Evolutionary conservation across 1,140 invertebrate genomes (phyloP).

Genomic region (Bombus terrestris): DNA sequence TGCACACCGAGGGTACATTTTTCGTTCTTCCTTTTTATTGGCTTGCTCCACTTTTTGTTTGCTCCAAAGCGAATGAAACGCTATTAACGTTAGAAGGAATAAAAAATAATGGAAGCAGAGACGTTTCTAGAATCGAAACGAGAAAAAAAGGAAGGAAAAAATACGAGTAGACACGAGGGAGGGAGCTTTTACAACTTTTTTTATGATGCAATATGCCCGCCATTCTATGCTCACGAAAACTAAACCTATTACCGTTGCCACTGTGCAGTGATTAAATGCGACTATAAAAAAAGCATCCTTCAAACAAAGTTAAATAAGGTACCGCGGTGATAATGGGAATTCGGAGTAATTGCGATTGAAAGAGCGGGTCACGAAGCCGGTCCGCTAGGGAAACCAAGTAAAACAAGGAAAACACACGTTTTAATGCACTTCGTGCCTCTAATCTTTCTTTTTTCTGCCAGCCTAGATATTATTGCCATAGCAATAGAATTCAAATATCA

Average conservation of each 20-base stretch:
- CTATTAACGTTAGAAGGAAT: constrained; percentile 1
- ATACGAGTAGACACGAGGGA: constrained; percentile 44
- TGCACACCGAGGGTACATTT: neutral
- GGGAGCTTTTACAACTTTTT: constrained; percentile 74
- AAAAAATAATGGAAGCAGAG: constrained; percentile 13
- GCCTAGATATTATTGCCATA: neutral
- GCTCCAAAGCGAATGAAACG: neutral
- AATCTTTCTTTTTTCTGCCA: too few species aligned
- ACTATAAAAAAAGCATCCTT: constrained; percentile 73
- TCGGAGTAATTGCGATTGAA: constrained; percentile 60
- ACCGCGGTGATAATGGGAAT: constrained; percentile 65
- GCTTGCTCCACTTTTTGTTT: neutral
- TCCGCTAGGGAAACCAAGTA: neutral
- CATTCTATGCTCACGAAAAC: constrained; percentile 63
- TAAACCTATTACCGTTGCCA: constrained; percentile 73
- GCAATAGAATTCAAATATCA: neutral
- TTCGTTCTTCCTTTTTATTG: neutral
- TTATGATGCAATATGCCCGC: constrained; percentile 71
- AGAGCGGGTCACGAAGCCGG: constrained; percentile 15
- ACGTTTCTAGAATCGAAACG: neutral
- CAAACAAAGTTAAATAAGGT: constrained; percentile 75
- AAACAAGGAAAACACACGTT: neutral
- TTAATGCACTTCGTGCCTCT: neutral
- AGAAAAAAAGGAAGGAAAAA: constrained; percentile 6
- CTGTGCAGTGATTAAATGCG: constrained; percentile 71